Base-by-base conservation (phyloP, 2,113 vertebrate species). In the Nothoprocta perdicaria region DNA sequence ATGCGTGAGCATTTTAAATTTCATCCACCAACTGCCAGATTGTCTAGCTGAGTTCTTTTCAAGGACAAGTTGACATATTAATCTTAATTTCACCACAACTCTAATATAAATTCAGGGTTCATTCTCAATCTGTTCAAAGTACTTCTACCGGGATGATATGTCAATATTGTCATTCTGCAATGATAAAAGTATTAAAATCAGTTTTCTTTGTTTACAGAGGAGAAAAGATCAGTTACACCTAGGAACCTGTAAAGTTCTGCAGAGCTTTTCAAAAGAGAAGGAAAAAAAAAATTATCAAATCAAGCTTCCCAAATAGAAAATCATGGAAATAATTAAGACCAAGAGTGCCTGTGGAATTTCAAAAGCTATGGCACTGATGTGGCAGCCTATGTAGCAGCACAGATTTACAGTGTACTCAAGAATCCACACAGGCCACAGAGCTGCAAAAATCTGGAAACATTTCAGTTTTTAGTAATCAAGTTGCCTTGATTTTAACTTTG, bases 341-440 rank as follows among this genome's bases (percentile, higher is more conserved):
- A 69, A 41, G 6, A 74, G 50, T 18, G 7, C 0, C 8, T 17
- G 65, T 57, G 29, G 29, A 31, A 57, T 57, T 57, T 31, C 27
- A 31, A 16, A 31, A 17, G 19, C 15, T 57, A 55, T 69, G 14
- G 33, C 35, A 22, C 22, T 50, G 31, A n/a, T 26, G 10, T 26
- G 24, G 48, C 22, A 69, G 22, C 15, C 35, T 27, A 48, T 12
- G n/a, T 29, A 57, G 53, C 9, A 57, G 27, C 27, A 17, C 27
- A 31, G 29, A 12, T 31, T 57, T 31, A 63, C 9, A 53, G n/a
- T 3, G 19, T 6, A 45, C 1, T 4, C 1, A 41, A 78, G 26
- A 9, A 58, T 10, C 14, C 27, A 53, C 0, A 2, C 0, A 4
- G 12, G 14, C 18, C 19, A 62, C 9, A 13, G 7, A 63, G 8